Evolutionary conservation across 1,140 invertebrate species (phyloP).

Genomic region (Planococcus citri): DNA sequence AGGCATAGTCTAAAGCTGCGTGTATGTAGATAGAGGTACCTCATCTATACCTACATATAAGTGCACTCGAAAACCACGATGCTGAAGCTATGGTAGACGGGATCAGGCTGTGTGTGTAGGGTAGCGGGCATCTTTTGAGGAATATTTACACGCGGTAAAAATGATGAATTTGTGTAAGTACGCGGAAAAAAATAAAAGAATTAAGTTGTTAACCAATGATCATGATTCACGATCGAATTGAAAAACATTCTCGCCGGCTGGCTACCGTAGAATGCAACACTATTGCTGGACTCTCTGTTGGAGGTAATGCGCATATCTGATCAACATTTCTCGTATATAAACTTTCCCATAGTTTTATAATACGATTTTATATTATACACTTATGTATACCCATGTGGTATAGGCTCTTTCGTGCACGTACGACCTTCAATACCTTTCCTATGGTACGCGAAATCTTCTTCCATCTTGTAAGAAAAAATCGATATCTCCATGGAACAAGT

Average conservation of each 20-base stretch:
- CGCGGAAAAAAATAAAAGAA: not conserved
- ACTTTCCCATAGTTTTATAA: not conserved
- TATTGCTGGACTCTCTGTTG: not conserved
- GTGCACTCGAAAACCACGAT: no score
- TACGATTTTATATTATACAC: no score
- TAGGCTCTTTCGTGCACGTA: not conserved
- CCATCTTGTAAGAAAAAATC: no score
- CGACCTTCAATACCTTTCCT: not conserved
- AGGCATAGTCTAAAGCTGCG: no score
- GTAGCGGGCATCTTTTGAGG: not conserved
- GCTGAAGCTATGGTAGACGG: not conserved
- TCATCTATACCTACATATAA: no score
- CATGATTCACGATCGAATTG: constrained; percentile 1
- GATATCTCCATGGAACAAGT: no score
- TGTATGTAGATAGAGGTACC: no score
- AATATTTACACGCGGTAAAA: not conserved
- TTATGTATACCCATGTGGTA: not conserved
- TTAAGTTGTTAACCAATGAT: not conserved
- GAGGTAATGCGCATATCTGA: constrained; percentile 1
- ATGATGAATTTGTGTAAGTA: not conserved
- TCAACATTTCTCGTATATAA: not conserved
- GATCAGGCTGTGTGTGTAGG: no score
- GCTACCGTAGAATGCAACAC: not conserved
- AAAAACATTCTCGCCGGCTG: not conserved
- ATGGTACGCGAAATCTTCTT: not conserved